Evolutionary conservation across 2,888 invertebrate species (phyloP).

Genomic region (Trichogramma dendrolimi): DNA sequence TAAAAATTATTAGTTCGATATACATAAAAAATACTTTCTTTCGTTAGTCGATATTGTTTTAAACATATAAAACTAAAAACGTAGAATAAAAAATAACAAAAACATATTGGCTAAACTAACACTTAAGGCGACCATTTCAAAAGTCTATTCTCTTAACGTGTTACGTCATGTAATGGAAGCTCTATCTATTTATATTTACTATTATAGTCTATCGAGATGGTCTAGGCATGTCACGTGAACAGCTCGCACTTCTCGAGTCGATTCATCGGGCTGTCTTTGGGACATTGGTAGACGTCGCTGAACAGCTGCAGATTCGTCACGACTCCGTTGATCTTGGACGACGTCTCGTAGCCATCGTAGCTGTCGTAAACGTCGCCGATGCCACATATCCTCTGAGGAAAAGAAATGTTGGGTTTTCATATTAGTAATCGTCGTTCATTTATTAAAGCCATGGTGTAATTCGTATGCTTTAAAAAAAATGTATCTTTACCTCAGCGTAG

Average conservation of each 20-base stretch:
- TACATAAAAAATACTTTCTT: no score
- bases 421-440: no score
- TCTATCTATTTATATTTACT: no score
- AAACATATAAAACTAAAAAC: no score
- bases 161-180: no score
- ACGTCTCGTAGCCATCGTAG: slow-evolving; percentile 24
- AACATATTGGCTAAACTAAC: no score
- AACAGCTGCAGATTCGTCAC: slow-evolving; percentile 20
- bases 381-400: slow-evolving; percentile 25
- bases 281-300: slow-evolving; percentile 15
- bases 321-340: slow-evolving; percentile 24
- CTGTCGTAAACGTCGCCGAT: slow-evolving; percentile 25
- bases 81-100: no score
- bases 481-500: slow-evolving; percentile 19
- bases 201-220: no score
- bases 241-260: slow-evolving; percentile 21
- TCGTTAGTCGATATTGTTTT: no score
- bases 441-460: no score
- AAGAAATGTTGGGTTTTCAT: background rate
- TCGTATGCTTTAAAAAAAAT: background rate
- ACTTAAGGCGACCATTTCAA: no score
- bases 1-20: slow-evolving; percentile 9
- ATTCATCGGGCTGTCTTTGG: slow-evolving; percentile 13
- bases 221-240: slow-evolving; percentile 11
- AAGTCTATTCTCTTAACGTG: no score